Percentiles rank a stretch among this genome's conserved stretches.
Evolutionary conservation across 2,888 invertebrate species (phyloP).

Genomic region (Acanthopleura granulata): DNA sequence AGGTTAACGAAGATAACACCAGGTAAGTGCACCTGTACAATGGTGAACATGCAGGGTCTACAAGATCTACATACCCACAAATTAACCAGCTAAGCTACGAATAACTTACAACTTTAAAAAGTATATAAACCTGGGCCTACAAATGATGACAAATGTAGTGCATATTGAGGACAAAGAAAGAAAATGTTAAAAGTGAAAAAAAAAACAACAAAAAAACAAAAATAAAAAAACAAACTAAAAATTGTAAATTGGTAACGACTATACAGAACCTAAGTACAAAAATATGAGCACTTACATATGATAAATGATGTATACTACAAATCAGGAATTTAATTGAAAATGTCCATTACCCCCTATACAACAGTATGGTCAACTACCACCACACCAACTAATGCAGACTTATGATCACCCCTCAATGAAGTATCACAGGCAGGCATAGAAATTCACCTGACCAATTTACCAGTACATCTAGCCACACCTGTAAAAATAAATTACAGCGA

Average conservation of each 20-base stretch:
- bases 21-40: too few species aligned
- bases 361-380: too few species aligned
- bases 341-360: too few species aligned
- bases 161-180: neutral
- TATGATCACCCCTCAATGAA: too few species aligned
- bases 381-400: too few species aligned
- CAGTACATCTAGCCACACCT: too few species aligned
- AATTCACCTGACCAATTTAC: too few species aligned
- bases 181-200: neutral
- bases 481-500: too few species aligned
- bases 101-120: constrained; percentile 9
- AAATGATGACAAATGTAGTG: neutral
- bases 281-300: constrained; percentile 12
- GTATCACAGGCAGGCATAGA: too few species aligned
- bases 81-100: neutral
- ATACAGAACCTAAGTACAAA: neutral
- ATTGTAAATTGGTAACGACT: neutral
- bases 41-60: too few species aligned
- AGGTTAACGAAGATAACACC: too few species aligned
- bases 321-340: neutral
- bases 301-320: constrained; percentile 2
- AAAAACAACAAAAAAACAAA: neutral
- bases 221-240: neutral
- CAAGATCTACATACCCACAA: too few species aligned
- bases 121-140: neutral